Evolutionary conservation across 1,140 invertebrate genomes (phyloP), one percentile per base, ranked within the genome.

Genomic region (Bombus turneri): DNA sequence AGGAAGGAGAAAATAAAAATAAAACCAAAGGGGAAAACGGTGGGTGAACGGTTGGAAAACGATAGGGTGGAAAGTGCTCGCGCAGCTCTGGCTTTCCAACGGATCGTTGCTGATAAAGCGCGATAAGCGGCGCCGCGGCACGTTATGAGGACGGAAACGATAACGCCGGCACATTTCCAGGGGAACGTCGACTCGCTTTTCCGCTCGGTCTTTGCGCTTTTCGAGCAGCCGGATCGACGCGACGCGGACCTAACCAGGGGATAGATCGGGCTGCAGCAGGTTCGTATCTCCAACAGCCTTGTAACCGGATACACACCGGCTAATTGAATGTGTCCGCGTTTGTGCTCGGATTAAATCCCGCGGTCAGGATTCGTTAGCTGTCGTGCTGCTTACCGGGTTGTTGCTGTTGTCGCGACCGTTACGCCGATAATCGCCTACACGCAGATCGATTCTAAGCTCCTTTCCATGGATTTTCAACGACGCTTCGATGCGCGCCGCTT

Each of bases 101-200:
- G 77, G 87, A 85, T 88, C 79, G 83, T 64, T 86, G 59, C 76
- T 88, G 86, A 88, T 88, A 87, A 79, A 80, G 87, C 41, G 87
- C 57, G 87, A 88, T 88, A 88, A 88, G 53, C 69, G 74, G 2
- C 53, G 37, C 53, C 73, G 69, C 53, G 85, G 69, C 47, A 72
- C 62, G 87, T 81, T 82, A 87, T 80, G 78, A 84, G 69, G 53
- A 79, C 71, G 71, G 62, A 66, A 57, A 88, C 81, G 86, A 87
- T 88, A 87, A 88, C 86, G 79, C 79, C 69, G 39, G 43, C 43
- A 79, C 79, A 82, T 88, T 87, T 72, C 62, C 79, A 62, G 86
- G 73, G 47, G 28, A 62, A 72, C 71, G 71, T 37, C 85, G 73
- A 72, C 78, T 73, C 74, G 78, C 85, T 86, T 82, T 73, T 39